Percentiles rank a stretch among this genome's conserved stretches.
phyloP scores from a whole-genome alignment of 2,888 invertebrate species.

The Cosmorhoe ocellata region DNA sequence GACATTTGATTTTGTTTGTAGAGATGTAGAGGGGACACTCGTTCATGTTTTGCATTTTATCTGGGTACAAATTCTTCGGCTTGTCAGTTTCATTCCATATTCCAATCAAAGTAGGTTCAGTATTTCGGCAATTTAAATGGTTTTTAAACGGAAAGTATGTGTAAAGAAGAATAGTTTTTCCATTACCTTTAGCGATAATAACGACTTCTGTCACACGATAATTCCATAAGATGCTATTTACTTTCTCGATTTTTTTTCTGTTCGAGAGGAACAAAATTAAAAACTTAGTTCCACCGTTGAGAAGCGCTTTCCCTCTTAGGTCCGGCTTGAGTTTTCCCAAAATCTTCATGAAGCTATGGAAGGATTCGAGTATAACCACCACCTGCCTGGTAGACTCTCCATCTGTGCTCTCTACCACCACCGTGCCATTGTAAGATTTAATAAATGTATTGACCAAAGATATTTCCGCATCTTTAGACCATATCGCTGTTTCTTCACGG shows the following conservation, averaged over 20 bases:
- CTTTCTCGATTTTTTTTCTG: slow-evolving; percentile 47
- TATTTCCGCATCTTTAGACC: slow-evolving; percentile 51
- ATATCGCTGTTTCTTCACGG: slow-evolving; percentile 46
- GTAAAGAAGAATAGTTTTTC: slow-evolving; percentile 44
- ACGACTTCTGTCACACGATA: slow-evolving; percentile 55
- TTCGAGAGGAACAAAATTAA: slow-evolving; percentile 50
- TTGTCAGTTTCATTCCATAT: slow-evolving; percentile 41
- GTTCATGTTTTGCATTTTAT: slow-evolving; percentile 63
- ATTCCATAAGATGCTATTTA: slow-evolving; percentile 55
- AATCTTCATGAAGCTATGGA: slow-evolving; percentile 51
- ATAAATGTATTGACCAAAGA: slow-evolving; percentile 48
- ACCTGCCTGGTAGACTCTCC: slow-evolving; percentile 50
- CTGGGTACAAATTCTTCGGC: slow-evolving; percentile 44
- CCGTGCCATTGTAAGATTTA: slow-evolving; percentile 51
- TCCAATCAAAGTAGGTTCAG: slow-evolving; percentile 48
- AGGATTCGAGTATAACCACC: slow-evolving; percentile 54
- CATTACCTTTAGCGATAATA: slow-evolving; percentile 42
- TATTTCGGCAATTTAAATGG: slow-evolving; percentile 55
- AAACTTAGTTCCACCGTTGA: slow-evolving; percentile 54
- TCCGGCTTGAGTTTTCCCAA: slow-evolving; percentile 53
- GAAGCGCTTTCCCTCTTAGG: slow-evolving; percentile 53
- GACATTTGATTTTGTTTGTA: slow-evolving; percentile 59
- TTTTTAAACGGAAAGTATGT: slow-evolving; percentile 61
- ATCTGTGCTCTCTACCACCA: slow-evolving; percentile 52
- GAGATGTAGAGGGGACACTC: slow-evolving; percentile 64